A percentile compares a stretch with the other conserved stretches of the same genome.
phyloP scores from a whole-genome alignment of 1,140 invertebrate genomes.

The Paracyclopina nana region DNA sequence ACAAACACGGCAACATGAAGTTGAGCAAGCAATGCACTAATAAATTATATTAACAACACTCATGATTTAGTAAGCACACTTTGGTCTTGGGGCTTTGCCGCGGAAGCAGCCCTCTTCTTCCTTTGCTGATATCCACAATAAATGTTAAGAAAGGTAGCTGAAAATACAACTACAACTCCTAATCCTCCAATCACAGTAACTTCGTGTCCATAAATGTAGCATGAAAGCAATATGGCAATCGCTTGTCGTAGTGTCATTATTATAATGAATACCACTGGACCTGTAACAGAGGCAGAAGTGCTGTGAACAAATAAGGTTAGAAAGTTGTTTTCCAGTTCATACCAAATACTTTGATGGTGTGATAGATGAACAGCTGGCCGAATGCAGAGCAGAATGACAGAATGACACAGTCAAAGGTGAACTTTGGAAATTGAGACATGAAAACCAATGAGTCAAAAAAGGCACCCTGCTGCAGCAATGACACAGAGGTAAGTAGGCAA shows the following conservation, averaged over 20 bases:
- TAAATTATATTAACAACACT: no score
- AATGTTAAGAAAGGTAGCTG: slow-evolving; percentile 62
- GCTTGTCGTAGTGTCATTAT: slow-evolving; percentile 94
- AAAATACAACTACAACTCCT: slow-evolving; percentile 69
- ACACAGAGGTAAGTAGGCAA: slow-evolving; percentile 67
- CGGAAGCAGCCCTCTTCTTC: slow-evolving; percentile 33
- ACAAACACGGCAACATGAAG: no score
- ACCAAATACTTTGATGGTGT: slow-evolving; percentile 88
- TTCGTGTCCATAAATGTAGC: slow-evolving; percentile 73
- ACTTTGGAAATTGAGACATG: slow-evolving; percentile 34
- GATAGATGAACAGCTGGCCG: slow-evolving; percentile 91
- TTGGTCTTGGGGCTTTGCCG: no score
- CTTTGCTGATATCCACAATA: slow-evolving; percentile 67
- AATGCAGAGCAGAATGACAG: slow-evolving; percentile 52
- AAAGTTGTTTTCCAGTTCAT: no score
- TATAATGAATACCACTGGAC: slow-evolving; percentile 83
- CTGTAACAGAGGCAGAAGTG: no score
- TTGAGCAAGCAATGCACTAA: no score
- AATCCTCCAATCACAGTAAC: slow-evolving; percentile 51
- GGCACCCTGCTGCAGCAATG: slow-evolving; percentile 64
- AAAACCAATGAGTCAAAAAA: slow-evolving; percentile 54
- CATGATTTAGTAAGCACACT: no score
- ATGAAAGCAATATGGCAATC: slow-evolving; percentile 80
- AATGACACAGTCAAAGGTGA: slow-evolving; percentile 24
- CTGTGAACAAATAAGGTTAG: no score